phyloP scores from a whole-genome alignment of 2,113 vertebrate species.

The Lontra canadensis region DNA sequence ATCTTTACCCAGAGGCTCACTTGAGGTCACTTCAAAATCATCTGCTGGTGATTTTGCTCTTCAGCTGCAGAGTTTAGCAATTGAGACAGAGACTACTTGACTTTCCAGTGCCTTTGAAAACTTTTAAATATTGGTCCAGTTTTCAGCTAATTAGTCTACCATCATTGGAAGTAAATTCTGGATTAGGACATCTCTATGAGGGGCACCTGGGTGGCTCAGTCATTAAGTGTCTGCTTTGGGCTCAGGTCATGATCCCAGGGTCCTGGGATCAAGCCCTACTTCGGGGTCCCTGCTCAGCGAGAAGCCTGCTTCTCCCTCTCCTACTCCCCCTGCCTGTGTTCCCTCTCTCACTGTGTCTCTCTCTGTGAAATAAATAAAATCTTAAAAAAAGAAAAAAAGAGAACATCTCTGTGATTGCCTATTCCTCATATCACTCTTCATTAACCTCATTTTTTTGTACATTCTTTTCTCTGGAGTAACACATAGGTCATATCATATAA shows the following conservation, averaged over 20 bases:
- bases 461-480: not conserved
- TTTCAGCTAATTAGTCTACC: not conserved
- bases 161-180: not conserved
- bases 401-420: not conserved
- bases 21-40: not conserved
- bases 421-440: not conserved
- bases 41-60: not conserved
- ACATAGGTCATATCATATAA: not conserved
- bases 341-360: too few species aligned
- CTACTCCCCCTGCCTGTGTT: too few species aligned
- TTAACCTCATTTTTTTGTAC: not conserved
- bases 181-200: not conserved
- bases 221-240: too few species aligned
- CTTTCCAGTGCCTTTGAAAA: not conserved
- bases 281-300: too few species aligned
- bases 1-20: not conserved
- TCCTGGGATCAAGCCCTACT: too few species aligned
- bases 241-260: too few species aligned
- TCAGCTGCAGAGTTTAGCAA: not conserved
- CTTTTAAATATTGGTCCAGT: not conserved
- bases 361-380: too few species aligned
- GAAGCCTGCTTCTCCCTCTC: too few species aligned
- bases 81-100: not conserved
- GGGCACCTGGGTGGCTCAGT: too few species aligned
- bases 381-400: too few species aligned